Evolutionary conservation across 2,113 vertebrate species (phyloP).

Genomic region (Cebidichthys violaceus): DNA sequence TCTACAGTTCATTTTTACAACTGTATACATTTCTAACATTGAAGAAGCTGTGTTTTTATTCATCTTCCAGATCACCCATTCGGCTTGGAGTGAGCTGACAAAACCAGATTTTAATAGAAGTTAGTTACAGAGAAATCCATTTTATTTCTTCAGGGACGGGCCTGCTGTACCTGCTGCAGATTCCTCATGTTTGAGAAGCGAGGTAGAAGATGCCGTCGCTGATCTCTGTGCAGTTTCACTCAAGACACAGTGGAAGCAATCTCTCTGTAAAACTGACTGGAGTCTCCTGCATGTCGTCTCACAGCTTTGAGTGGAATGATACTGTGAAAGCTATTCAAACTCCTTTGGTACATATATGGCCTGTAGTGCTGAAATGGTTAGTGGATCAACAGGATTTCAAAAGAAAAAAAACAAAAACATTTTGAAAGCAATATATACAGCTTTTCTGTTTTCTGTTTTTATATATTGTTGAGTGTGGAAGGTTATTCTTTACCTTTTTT

Average conservation of each 20-base stretch:
- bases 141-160: not conserved
- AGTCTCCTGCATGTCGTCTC: not conserved
- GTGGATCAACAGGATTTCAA: not conserved
- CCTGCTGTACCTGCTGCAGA: not conserved
- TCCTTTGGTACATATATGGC: not conserved
- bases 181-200: not conserved
- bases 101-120: not conserved
- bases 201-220: not conserved
- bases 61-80: not conserved
- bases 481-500: not conserved
- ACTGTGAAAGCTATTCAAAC: not conserved
- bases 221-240: not conserved
- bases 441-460: not conserved
- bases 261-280: not conserved
- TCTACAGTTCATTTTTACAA: not conserved
- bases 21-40: not conserved
- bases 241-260: too few species aligned
- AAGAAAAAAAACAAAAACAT: not conserved
- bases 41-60: not conserved
- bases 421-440: not conserved
- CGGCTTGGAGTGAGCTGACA: not conserved
- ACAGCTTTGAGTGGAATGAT: not conserved
- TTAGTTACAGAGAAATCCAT: not conserved
- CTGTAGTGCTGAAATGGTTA: not conserved
- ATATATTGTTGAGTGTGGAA: not conserved